Conservation (phyloP, 2,113 vertebrate genomes). For the Andinoacara biseriatus region DNA sequence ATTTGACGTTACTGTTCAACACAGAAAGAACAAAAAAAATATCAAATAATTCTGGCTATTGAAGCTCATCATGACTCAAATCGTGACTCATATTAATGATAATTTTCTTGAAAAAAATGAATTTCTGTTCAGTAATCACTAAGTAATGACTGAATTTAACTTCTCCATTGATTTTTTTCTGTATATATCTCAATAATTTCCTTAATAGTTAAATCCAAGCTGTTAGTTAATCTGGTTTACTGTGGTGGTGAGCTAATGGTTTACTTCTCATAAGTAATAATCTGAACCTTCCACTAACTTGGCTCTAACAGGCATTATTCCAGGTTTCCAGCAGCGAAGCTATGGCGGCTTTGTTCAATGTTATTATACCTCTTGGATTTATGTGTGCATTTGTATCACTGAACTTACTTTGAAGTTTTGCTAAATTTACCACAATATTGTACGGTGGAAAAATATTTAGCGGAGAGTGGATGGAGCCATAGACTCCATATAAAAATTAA, state of each 20-base stretch:
- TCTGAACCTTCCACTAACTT: background rate
- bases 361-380: no score
- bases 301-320: background rate
- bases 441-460: background rate
- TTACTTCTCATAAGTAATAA: background rate
- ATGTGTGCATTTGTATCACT: background rate
- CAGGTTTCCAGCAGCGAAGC: background rate
- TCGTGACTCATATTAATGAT: background rate
- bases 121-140: background rate
- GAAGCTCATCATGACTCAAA: background rate
- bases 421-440: background rate
- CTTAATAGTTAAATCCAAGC: background rate
- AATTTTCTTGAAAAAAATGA: background rate
- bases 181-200: background rate
- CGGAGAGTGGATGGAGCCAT: background rate
- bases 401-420: background rate
- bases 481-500: background rate
- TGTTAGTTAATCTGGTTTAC: background rate
- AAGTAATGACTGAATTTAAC: background rate
- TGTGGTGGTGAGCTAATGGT: background rate
- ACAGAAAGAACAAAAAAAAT: background rate
- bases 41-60: background rate
- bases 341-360: background rate
- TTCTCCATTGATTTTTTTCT: background rate
- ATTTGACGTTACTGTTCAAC: background rate